Percentiles rank a stretch among this genome's conserved stretches.
These are phyloP conservation scores for Salminus brasiliensis DNA, from an alignment of 2,113 vertebrate genomes.

Conservation along the genomic window DNA sequence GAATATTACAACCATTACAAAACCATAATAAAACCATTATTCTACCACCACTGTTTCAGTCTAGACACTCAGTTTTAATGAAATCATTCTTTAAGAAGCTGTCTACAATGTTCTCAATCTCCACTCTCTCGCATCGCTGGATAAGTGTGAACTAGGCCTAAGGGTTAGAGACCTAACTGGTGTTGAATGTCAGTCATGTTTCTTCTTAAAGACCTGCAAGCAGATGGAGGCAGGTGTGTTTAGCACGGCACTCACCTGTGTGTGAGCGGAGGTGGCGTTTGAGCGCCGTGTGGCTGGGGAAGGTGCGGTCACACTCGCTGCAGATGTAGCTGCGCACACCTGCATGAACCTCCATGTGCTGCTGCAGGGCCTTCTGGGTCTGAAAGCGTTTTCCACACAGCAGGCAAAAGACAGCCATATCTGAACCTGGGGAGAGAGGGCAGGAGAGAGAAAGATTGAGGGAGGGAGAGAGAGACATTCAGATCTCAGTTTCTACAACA, in stretches of 20 bases:
- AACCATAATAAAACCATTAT: no score
- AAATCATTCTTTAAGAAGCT: not conserved
- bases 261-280: slow-evolving; percentile 98
- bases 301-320: slow-evolving; percentile 97
- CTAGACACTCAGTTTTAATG: no score
- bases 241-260: slow-evolving; percentile 79
- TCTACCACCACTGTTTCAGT: no score
- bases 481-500: not conserved
- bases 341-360: slow-evolving; percentile 99
- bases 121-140: not conserved
- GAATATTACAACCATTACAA: no score
- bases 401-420: slow-evolving; percentile 99
- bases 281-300: slow-evolving; percentile 97
- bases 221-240: not conserved
- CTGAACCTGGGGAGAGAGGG: slow-evolving; percentile 79
- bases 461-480: not conserved
- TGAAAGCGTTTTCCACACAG: slow-evolving; percentile 98
- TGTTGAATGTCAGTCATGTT: not conserved
- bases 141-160: not conserved
- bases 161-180: not conserved
- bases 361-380: slow-evolving; percentile 96
- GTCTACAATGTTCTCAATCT: not conserved
- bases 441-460: not conserved
- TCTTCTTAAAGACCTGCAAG: not conserved
- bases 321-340: slow-evolving; percentile 98